Base-by-base conservation (phyloP, 1,140 invertebrate genomes). In the Asbolus verrucosus region DNA sequence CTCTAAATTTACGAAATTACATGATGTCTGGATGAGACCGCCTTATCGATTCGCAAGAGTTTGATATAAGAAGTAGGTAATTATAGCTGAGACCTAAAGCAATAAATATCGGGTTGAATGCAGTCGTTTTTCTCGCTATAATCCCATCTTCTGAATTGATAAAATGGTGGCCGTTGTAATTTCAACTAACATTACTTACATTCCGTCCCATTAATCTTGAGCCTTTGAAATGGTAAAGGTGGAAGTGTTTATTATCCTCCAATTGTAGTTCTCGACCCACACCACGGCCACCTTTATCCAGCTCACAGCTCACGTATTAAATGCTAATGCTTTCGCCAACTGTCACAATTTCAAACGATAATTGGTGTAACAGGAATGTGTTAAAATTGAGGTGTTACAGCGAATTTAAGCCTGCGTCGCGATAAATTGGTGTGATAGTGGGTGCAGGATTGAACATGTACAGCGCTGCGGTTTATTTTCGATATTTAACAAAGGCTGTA, bases 191-290 rank as follows among this genome's bases (percentile, higher is more conserved):
- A 54, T 54, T 54, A 54, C 46, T 54, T 54, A 54, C 19, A 13
- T 54, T 54, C 21, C 46, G 11, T 54, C 46, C 46, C 21, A 54
- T 54, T 54, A 27, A 54, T 54, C 21, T 24, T 27, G 46, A 43
- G 39, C 46, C 46, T 54, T 54, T 54, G 46, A 54, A 54, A 54
- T 54, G 46, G 21, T 54, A 54, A 46, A 54, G 46, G 46, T 54
- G 46, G 46, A 54, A 54, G 59, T 62, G 59, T 62, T 62, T 62
- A 62, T 62, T 62, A 62, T 62, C 59, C 31, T 31, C 59, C 9
- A 62, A 62, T 62, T 62, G 8, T n/a, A 36, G 6, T 61, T 9
- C 27, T 61, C 15, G 19, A n/a, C 31, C 8, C n/a, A 3, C 30
- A 15, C 59, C 24, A 13, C 15, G 14, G 16, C 59, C 6, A 24